Base-by-base conservation (phyloP, 1,140 invertebrate species). In the Caenorhabditis tropicalis region DNA sequence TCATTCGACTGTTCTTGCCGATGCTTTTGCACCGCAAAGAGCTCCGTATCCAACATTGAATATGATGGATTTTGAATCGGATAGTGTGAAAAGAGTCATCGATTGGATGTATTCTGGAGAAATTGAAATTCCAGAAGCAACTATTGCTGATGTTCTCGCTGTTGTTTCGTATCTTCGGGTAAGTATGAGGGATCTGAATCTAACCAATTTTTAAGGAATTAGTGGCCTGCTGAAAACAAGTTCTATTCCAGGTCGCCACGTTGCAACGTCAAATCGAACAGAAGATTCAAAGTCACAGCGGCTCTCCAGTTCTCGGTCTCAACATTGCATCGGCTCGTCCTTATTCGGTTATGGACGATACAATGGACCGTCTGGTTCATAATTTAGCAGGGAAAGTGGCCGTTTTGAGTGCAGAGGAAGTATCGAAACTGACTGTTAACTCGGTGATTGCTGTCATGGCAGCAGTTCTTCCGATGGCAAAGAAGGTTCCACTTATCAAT, bases 101-200 rank as follows among this genome's bases (percentile, higher is more conserved):
- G 65, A 74, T 74, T 74, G 65, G 65, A 74, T 74, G 65, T 74
- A 74, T 74, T 74, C 65, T 74, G 65, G 65, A 24, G 36, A 74
- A 1, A 43, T 74, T 16, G 36, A 74, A 4, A 74, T 74, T 74
- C 65, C 65, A n/a, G 65, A 74, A 15, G 10, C n/a, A 3, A 24
- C 3, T 5, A 74, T 74, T 74, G 65, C 65, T 24, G 65, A 74
- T 74, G 65, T 74, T 12, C 65, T 74, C 24, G 65, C 65, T 10
- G 65, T 74, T 24, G 65, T 29, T 24, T 74, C 65, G 19, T 74
- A 43, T 31, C 65, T 74, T 74, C 65, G 36, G 1, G 60, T 70
- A 36, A 9, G 60, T n/a, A n/a, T n/a, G n/a, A n/a, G n/a, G n/a
- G n/a, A n/a, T n/a, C n/a, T n/a, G n/a, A n/a, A n/a, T n/a, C n/a